A percentile compares a stretch with the other conserved stretches of the same genome.
Conservation (phyloP, 2,888 invertebrate genomes). For the Orchesella flavescens region DNA sequence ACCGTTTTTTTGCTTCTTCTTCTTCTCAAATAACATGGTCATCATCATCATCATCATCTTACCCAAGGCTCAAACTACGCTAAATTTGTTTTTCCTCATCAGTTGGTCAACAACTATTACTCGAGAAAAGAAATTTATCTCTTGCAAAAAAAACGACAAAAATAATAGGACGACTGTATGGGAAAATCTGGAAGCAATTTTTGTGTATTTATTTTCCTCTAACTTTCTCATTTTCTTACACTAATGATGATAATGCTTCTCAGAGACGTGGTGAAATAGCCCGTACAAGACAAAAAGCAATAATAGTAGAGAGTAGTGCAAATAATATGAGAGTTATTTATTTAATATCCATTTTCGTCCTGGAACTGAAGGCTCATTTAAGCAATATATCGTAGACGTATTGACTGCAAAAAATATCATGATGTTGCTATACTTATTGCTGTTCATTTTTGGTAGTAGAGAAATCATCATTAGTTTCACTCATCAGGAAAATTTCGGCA, state of each 20-base stretch:
- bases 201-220: conserved; percentile 9
- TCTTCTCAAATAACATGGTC: not conserved
- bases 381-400: not conserved
- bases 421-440: no score
- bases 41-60: not conserved
- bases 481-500: not conserved
- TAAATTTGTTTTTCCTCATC: not conserved
- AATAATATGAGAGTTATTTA: conserved; percentile 43
- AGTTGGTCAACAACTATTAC: conserved; percentile 18
- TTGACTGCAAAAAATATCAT: not conserved
- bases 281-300: conserved; percentile 25
- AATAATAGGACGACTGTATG: not conserved
- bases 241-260: conserved; percentile 16
- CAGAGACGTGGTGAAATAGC: not conserved
- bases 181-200: conserved; percentile 47
- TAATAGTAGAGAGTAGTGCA: conserved; percentile 3
- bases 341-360: conserved; percentile 30
- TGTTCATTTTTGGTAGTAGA: not conserved
- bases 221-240: conserved; percentile 7
- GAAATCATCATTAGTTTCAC: conserved; percentile 18
- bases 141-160: not conserved
- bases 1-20: not conserved
- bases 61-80: not conserved
- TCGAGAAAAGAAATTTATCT: not conserved
- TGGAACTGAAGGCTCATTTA: conserved; percentile 7